Evolutionary conservation across 2,113 vertebrate genomes (phyloP).

Genomic region (Chrysochloris asiatica): DNA sequence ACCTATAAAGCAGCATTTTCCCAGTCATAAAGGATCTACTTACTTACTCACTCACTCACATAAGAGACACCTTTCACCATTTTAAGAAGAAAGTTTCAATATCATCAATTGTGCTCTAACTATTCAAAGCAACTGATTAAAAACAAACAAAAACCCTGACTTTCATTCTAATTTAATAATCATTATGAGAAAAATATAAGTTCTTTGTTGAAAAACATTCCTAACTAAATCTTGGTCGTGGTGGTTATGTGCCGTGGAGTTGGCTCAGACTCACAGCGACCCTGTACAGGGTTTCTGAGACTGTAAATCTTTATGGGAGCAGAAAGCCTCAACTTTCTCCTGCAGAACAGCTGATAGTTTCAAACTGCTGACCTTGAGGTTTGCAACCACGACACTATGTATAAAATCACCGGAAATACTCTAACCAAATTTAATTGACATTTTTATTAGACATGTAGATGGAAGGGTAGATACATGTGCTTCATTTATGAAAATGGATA

Average conservation of each 20-base stretch:
- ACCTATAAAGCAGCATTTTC: background rate
- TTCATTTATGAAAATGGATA: constrained; percentile 23
- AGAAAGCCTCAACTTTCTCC: too few relatives aligned
- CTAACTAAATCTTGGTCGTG: constrained; percentile 26
- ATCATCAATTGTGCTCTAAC: background rate
- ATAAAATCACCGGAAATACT: constrained; percentile 10
- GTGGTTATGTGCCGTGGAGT: too few relatives aligned
- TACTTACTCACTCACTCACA: background rate
- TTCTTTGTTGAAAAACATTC: constrained; percentile 12
- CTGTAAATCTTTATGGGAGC: too few relatives aligned
- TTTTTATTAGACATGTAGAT: constrained; percentile 15
- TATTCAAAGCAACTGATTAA: background rate
- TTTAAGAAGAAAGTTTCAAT: background rate
- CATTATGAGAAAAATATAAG: background rate
- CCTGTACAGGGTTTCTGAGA: too few relatives aligned
- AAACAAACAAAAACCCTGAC: background rate
- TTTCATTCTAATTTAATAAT: background rate
- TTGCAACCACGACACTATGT: too few relatives aligned
- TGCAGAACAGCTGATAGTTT: too few relatives aligned
- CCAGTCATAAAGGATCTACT: background rate
- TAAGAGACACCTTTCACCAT: too few relatives aligned
- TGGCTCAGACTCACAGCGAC: too few relatives aligned
- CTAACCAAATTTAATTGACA: background rate
- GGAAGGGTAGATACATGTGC: background rate
- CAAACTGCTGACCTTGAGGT: too few relatives aligned